These are phyloP conservation scores for Atta texana DNA, from an alignment of 1,140 invertebrate species.

Conservation along the genomic window DNA sequence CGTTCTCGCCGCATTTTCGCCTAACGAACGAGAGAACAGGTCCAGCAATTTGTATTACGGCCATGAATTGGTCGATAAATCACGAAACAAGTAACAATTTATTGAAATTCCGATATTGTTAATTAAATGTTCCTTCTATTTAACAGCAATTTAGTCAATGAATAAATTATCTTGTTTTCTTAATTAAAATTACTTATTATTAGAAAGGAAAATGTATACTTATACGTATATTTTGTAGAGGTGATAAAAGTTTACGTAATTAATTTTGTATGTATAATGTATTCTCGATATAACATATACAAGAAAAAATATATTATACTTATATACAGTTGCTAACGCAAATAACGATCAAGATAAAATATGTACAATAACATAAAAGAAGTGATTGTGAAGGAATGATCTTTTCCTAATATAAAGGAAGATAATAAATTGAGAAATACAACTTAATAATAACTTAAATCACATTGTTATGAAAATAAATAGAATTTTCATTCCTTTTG, in stretches of 20 bases:
- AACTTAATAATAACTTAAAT: conserved; percentile 15
- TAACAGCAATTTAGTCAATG: conserved; percentile 6
- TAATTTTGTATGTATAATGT: neutral
- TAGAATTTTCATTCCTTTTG: conserved; percentile 48
- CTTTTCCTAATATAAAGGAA: neutral
- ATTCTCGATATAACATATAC: neutral
- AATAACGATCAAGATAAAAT: neutral
- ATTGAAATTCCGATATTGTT: conserved; percentile 39
- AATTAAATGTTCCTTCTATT: conserved; percentile 14
- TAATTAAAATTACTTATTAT: neutral
- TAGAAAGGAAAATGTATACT: neutral
- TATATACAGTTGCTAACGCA: neutral
- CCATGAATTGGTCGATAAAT: conserved; percentile 15
- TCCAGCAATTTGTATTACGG: conserved; percentile 39
- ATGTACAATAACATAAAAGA: neutral
- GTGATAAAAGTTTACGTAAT: neutral
- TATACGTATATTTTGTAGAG: neutral
- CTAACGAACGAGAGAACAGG: conserved; percentile 31
- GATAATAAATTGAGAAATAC: conserved; percentile 32
- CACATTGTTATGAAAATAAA: conserved; percentile 30
- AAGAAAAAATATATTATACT: neutral
- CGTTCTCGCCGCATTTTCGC: conserved; percentile 58
- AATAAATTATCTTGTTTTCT: conserved; percentile 9
- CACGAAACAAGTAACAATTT: conserved; percentile 21
- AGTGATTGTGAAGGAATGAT: neutral